A percentile compares a stretch with the other conserved stretches of the same genome.
phyloP scores from a whole-genome alignment of 2,888 invertebrate species.

The Nymphalis polychloros region DNA sequence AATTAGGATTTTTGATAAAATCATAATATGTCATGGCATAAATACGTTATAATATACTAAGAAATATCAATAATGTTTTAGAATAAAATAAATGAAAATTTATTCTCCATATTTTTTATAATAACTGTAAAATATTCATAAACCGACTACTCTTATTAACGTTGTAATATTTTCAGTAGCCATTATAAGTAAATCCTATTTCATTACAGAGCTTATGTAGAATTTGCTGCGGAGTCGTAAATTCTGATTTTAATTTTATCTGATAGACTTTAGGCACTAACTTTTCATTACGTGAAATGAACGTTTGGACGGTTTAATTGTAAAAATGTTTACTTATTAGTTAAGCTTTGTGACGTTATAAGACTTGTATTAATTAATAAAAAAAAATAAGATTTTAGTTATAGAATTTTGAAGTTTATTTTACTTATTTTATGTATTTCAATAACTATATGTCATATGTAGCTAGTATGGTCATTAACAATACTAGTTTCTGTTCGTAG shows the following conservation, averaged over 20 bases:
- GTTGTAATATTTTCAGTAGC: conserved; percentile 12
- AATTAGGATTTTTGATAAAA: no score
- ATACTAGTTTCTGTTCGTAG: no score
- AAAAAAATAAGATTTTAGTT: no score
- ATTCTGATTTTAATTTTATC: conserved; percentile 29
- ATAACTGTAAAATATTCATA: background rate
- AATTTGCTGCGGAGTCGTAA: conserved; percentile 26
- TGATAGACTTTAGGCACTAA: conserved; percentile 25
- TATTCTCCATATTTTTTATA: background rate
- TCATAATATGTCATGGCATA: no score
- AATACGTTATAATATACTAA: no score
- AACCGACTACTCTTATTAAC: conserved; percentile 4
- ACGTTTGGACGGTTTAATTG: conserved; percentile 9
- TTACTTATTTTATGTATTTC: no score
- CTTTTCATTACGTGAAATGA: conserved; percentile 27
- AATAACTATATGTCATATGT: no score
- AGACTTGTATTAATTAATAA: background rate
- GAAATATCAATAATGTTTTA: no score
- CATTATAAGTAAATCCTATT: conserved; percentile 25
- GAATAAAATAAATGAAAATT: no score
- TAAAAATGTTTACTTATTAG: conserved; percentile 1
- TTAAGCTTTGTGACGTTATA: background rate
- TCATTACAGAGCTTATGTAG: conserved; percentile 23
- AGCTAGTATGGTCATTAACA: no score
- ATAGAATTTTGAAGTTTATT: no score